Evolutionary conservation across 2,797 vertebrate species (phyloP), one percentile per base, ranked within the genome.

Genomic region (Bradypus variegatus): DNA sequence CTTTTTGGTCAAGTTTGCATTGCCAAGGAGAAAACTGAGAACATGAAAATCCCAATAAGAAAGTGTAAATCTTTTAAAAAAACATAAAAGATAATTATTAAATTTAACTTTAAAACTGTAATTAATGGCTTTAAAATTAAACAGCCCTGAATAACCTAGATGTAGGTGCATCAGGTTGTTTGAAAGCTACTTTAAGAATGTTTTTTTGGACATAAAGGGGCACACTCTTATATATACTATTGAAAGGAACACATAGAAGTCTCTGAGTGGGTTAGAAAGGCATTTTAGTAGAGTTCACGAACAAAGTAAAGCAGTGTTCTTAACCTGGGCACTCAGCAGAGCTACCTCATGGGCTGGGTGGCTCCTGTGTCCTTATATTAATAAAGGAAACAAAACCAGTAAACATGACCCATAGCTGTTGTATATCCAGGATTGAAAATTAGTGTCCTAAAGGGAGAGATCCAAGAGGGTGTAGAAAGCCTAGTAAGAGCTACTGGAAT

Each of bases 51-150:
- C 11, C 14, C 19, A 29, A 0, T 72, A 41, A 18, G 9, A 55
- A 83, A 29, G 18, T 86, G 14, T 76, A 72, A 89, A 45, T 53
- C 45, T 55, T 75, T 67, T 88, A 62, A 81, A 76, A 11, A 79
- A 92, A 84, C 31, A 45, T 21, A 81, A 83, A 86, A 14, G 11
- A 33, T 76, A 25, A 53, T 65, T 76, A 8, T 90, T 55, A 69
- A 69, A 58, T 85, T 69, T 80, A 80, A 69, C 31, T 85, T 88
- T 89, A 79, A 84, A 84, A 70, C 6, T 58, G 11, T 80, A 48
- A 62, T 45, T 48, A 87, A 23, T 58, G 31, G 21, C 62, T 89
- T 93, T 83, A 94, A 80, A 80, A 45, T 64, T 78, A 89, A 86
- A 64, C 11, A 75, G 36, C 10, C 79, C 25, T 48, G 45, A 29